Conservation (phyloP, 2,888 invertebrate species). For the Brenthis daphne region DNA sequence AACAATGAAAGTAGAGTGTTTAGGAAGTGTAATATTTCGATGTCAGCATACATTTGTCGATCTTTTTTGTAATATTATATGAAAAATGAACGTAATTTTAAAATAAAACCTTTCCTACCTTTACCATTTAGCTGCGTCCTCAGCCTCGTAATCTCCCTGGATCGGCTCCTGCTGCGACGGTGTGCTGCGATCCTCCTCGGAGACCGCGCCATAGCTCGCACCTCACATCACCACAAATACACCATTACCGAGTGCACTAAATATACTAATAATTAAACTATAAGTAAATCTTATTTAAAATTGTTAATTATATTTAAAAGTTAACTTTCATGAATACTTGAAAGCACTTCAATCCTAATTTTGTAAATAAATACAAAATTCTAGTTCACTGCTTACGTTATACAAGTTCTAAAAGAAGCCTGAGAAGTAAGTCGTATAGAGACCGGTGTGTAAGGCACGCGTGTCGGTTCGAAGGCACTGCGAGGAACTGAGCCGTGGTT, state of each 20-base stretch:
- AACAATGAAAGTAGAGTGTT: background rate
- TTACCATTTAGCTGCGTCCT: constrained; percentile 69
- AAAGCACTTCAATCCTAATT: too few species aligned
- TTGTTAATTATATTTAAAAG: background rate
- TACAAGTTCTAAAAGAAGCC: constrained; percentile 16
- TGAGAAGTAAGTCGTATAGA: constrained; percentile 21
- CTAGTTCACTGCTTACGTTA: constrained; percentile 20
- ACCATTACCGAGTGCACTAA: background rate
- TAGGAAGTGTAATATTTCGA: too few species aligned
- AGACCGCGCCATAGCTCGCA: constrained; percentile 67
- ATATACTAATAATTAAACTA: background rate
- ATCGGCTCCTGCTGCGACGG: constrained; percentile 65
- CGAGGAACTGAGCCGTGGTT: constrained; percentile 55
- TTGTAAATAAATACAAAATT: constrained; percentile 2
- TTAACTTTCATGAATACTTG: too few species aligned
- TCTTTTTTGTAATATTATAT: too few species aligned
- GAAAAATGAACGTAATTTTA: too few species aligned
- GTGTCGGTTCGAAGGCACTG: constrained; percentile 60
- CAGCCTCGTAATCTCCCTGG: constrained; percentile 65
- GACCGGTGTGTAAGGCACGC: constrained; percentile 42
- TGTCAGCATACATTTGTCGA: too few species aligned
- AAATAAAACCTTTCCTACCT: constrained; percentile 49
- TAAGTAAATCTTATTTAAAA: background rate
- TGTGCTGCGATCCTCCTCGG: constrained; percentile 67
- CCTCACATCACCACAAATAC: constrained; percentile 16